These are phyloP conservation scores for Typhlomys cinereus DNA, from an alignment of 2,113 vertebrate species.

Conservation along the genomic window DNA sequence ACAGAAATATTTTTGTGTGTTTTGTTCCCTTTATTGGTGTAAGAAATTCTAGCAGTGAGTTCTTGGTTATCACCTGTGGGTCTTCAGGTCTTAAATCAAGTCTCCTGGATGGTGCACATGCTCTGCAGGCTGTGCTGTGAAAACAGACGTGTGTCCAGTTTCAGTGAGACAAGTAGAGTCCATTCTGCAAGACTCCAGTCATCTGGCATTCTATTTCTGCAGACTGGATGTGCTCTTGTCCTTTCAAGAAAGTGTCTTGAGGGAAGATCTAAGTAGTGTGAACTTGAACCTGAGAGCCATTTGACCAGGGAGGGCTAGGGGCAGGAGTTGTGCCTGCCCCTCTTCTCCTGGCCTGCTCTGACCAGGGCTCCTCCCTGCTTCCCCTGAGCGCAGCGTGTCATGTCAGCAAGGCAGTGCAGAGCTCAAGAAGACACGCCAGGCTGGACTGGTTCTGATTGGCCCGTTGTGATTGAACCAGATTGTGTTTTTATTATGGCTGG, in stretches of 20 bases:
- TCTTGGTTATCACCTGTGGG: no score
- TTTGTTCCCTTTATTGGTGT: background rate
- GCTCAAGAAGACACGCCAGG: background rate
- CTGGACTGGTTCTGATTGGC: background rate
- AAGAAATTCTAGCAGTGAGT: no score
- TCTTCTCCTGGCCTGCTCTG: no score
- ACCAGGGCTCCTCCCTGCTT: background rate
- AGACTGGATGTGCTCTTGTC: background rate
- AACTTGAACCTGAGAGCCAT: no score
- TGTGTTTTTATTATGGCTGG: background rate
- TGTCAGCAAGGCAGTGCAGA: background rate
- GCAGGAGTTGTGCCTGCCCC: no score
- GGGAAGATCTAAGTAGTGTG: background rate
- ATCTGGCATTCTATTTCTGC: background rate
- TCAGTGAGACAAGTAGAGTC: background rate
- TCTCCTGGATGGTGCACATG: no score
- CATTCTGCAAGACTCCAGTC: no score
- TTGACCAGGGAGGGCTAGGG: no score
- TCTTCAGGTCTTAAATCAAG: no score
- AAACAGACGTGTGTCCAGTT: background rate
- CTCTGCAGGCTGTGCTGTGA: no score
- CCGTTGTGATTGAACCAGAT: background rate
- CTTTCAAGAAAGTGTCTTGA: background rate
- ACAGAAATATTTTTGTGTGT: background rate
- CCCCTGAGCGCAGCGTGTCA: background rate